phyloP scores from a whole-genome alignment of 2,888 invertebrate genomes.

The Melipona bicolor region DNA sequence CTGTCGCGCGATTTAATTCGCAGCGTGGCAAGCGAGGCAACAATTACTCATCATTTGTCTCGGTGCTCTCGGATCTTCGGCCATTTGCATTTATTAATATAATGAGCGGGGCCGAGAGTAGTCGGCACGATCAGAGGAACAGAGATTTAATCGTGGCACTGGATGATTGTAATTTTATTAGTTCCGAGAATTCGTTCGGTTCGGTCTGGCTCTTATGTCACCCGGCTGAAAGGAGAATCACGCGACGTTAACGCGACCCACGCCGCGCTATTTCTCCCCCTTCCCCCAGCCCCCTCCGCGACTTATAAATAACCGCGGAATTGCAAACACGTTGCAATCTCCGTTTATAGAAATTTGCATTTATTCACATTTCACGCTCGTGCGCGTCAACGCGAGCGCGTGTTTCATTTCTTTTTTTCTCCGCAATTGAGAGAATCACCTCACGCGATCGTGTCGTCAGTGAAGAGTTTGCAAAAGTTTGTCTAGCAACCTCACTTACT shows the following conservation, averaged over 20 bases:
- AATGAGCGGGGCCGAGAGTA: neutral
- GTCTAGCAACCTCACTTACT: no score
- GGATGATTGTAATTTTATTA: neutral
- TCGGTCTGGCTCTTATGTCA: neutral
- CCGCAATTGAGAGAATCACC: neutral
- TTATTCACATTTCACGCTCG: neutral
- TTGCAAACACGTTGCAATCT: neutral
- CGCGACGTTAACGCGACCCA: neutral
- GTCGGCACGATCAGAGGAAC: neutral
- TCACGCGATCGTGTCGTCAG: no score
- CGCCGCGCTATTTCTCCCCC: neutral
- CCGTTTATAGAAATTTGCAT: neutral
- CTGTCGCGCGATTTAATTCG: slow-evolving; percentile 13
- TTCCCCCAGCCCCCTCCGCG: no score
- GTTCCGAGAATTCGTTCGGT: slow-evolving; percentile 2
- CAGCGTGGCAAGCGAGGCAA: neutral
- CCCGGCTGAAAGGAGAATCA: neutral
- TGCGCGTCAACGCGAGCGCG: neutral
- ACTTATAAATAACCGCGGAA: neutral
- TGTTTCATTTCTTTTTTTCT: neutral
- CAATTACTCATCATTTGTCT: neutral
- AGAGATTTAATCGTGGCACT: neutral
- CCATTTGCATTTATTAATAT: slow-evolving; percentile 5
- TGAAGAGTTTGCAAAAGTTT: no score
- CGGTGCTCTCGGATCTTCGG: neutral